Evolutionary conservation across 2,797 vertebrate species (phyloP).

Genomic region (Glyptemys insculpta): DNA sequence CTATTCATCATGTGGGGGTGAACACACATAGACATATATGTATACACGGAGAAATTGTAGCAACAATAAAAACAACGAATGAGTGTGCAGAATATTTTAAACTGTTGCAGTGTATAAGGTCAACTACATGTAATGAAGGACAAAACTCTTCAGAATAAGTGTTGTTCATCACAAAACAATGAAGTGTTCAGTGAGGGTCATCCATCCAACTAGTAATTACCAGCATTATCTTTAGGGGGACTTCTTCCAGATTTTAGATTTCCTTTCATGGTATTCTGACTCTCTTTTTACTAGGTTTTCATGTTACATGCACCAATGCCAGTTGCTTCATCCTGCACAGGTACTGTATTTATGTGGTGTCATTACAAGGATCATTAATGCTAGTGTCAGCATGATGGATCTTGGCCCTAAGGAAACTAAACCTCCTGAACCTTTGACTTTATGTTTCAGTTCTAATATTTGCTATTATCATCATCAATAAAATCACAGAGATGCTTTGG

Average conservation of each 20-base stretch:
- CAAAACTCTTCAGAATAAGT: neutral
- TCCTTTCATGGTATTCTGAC: neutral
- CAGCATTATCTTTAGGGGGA: slow-evolving; percentile 7
- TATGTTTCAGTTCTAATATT: slow-evolving; percentile 40
- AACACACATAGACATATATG: neutral
- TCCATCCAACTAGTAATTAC: neutral
- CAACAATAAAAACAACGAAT: neutral
- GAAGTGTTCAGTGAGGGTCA: neutral
- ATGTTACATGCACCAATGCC: neutral
- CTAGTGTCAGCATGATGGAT: neutral
- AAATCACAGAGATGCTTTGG: slow-evolving; percentile 1
- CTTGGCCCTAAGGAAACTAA: slow-evolving; percentile 3
- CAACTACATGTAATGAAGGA: neutral
- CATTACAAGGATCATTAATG: neutral
- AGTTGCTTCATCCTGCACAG: neutral
- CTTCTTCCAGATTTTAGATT: neutral
- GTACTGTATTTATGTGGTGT: slow-evolving; percentile 11
- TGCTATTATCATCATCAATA: neutral
- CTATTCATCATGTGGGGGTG: neutral
- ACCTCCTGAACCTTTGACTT: slow-evolving; percentile 28
- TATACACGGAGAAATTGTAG: neutral
- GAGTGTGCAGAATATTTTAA: neutral
- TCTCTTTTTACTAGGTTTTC: neutral
- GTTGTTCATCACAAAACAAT: neutral
- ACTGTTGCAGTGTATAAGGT: neutral